A percentile compares a stretch with the other conserved stretches of the same genome.
Evolutionary conservation across 2,888 invertebrate genomes (phyloP).

Genomic region (Ceramica pisi): DNA sequence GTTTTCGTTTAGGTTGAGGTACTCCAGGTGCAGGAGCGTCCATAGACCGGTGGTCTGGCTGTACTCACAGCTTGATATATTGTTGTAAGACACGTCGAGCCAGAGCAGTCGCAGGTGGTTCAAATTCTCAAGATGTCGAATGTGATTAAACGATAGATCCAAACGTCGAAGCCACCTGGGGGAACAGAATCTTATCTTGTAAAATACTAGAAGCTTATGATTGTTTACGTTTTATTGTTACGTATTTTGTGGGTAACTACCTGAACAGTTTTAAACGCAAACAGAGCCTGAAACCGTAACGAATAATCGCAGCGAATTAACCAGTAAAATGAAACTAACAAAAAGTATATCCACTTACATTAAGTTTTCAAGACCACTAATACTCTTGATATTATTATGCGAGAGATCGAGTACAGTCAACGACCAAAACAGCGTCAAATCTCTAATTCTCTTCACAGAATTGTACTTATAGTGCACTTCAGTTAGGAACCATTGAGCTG

Average conservation of each 20-base stretch:
- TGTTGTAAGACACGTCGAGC: constrained; percentile 90
- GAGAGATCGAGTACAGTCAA: constrained; percentile 91
- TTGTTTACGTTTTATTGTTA: constrained; percentile 1
- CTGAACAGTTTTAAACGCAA: not conserved
- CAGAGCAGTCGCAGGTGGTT: constrained; percentile 88
- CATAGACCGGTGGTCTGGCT: constrained; percentile 83
- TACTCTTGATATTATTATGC: constrained; percentile 90
- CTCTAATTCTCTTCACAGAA: constrained; percentile 87
- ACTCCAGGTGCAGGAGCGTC: constrained; percentile 88
- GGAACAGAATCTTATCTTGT: constrained; percentile 38
- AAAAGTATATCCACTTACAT: constrained; percentile 75
- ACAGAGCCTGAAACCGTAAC: not conserved
- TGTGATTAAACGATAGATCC: constrained; percentile 91
- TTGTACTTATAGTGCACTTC: constrained; percentile 92
- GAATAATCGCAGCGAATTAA: not conserved
- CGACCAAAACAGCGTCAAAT: constrained; percentile 91
- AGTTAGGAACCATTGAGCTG: constrained; percentile 91
- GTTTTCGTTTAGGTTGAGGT: constrained; percentile 90
- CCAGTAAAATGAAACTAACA: not conserved
- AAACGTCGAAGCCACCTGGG: constrained; percentile 90
- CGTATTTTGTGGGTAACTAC: not conserved
- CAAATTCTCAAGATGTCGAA: constrained; percentile 90
- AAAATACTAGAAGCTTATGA: constrained; percentile 7
- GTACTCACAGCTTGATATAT: constrained; percentile 86
- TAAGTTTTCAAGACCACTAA: constrained; percentile 89